These are phyloP conservation scores for Mimas tiliae DNA, from an alignment of 2,888 invertebrate species.

Conservation along the genomic window DNA sequence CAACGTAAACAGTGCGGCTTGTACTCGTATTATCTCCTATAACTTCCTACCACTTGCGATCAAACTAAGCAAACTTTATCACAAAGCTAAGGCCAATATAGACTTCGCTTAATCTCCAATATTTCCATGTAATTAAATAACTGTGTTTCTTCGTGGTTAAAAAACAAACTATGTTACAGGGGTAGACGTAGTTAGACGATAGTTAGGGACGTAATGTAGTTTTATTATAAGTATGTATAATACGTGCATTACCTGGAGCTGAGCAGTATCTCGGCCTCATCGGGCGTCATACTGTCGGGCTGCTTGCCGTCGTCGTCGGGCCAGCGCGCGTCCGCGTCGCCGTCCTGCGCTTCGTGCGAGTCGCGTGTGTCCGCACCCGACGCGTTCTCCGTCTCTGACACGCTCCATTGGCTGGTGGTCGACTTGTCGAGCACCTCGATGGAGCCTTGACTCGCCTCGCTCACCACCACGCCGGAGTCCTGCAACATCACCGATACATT, in stretches of 20 bases:
- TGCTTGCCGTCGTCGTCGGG: conserved; percentile 66
- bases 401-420: conserved; percentile 84
- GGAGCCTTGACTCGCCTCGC: conserved; percentile 82
- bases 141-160: no score
- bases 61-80: no score
- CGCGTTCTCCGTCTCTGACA: conserved; percentile 79
- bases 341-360: conserved; percentile 45
- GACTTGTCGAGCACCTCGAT: conserved; percentile 84
- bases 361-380: conserved; percentile 71
- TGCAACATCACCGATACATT: conserved; percentile 36
- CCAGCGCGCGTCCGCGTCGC: conserved; percentile 49
- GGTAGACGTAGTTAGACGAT: no score
- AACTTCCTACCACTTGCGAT: no score
- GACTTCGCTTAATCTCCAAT: no score
- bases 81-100: no score
- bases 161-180: no score
- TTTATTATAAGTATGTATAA: no score
- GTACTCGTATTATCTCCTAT: no score
- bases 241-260: conserved; percentile 88
- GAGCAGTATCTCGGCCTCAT: conserved; percentile 94
- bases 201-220: no score
- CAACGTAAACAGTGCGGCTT: no score
- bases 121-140: no score
- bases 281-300: conserved; percentile 89
- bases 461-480: conserved; percentile 83